Evolutionary conservation across 1,140 invertebrate species (phyloP).

Genomic region (Andrena cerasifolii): DNA sequence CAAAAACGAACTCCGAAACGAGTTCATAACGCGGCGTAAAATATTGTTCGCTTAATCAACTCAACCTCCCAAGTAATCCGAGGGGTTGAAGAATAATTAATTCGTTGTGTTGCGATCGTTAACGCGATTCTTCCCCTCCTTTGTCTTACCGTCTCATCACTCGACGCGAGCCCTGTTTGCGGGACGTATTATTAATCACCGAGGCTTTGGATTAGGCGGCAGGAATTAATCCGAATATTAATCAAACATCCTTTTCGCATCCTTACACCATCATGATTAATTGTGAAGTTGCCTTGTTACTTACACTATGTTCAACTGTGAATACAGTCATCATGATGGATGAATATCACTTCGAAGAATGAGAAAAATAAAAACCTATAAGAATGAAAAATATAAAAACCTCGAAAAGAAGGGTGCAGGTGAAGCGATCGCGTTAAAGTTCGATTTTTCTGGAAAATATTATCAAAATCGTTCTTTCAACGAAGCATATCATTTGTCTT

Average conservation of each 20-base stretch:
- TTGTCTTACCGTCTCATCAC: conserved; percentile 11
- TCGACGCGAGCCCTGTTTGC: background rate
- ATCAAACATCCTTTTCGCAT: conserved; percentile 57
- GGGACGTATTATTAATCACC: conserved; percentile 46
- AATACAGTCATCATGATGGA: conserved; percentile 14
- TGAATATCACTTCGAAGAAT: conserved; percentile 37
- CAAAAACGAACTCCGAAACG: background rate
- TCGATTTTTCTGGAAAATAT: too few species aligned
- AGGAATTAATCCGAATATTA: conserved; percentile 69
- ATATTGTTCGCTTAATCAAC: conserved; percentile 32
- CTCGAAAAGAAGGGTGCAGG: too few species aligned
- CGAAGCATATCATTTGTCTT: too few species aligned
- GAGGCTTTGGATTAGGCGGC: conserved; percentile 46
- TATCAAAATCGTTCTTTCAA: too few species aligned
- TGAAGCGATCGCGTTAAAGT: too few species aligned
- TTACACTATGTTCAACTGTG: conserved; percentile 12
- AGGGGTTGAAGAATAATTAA: conserved; percentile 34
- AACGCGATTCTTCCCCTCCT: conserved; percentile 2
- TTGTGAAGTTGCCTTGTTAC: conserved; percentile 30
- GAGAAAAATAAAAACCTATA: too few species aligned
- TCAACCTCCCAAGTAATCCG: background rate
- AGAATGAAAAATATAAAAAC: too few species aligned
- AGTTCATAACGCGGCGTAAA: background rate
- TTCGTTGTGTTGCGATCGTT: conserved; percentile 16
- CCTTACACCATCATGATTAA: conserved; percentile 45